Base-by-base conservation (phyloP, 2,113 vertebrate genomes). In the Emydura subglobosa region DNA sequence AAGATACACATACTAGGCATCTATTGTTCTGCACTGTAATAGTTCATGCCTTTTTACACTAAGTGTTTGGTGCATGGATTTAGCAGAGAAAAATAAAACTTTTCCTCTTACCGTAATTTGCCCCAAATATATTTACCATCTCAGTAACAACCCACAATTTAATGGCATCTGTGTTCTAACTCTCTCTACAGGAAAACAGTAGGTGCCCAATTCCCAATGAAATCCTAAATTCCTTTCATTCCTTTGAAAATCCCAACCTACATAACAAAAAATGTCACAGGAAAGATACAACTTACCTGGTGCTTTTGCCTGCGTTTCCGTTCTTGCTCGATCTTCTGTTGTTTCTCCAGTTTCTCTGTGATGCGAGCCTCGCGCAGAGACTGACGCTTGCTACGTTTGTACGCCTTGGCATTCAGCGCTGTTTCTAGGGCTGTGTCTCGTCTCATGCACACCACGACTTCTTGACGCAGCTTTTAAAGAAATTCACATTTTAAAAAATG, bases 241-340 rank as follows among this genome's bases (percentile, higher is more conserved):
- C 6, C 42, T 42, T 31, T 4, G 21, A 8, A 4, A 47, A 16
- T 3, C 27, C n/a, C 59, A 8, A 39, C 4, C 49, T 2, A 10
- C n/a, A 11, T 16, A 6, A 24, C 25, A 34, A 12, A n/a, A 34
- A 61, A 65, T 47, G 61, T 65, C 2, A 25, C 42, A 42, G 16
- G 8, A 39, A 27, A 1, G 1, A 6, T 12, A 11, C 42, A 3
- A n/a, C 10, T 1, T 88, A 99, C 99, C 99, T 99, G 99, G 96
- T 99, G 99, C 95, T 99, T 99, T 98, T 99, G 99, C 2, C 99
- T 96, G 2, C 99, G 99, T 80, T 99, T 99, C 7, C 99, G 98
- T 54, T 99, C 99, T 95, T 99, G 99, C 94, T 99, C 99, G 0
- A 99, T 99, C 98, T 99, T 99, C 98, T 99, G 99, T 97, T 99